Percentiles rank a stretch among this genome's conserved stretches.
Conservation (phyloP, 1,140 invertebrate species). For the Anthonomus grandis region DNA sequence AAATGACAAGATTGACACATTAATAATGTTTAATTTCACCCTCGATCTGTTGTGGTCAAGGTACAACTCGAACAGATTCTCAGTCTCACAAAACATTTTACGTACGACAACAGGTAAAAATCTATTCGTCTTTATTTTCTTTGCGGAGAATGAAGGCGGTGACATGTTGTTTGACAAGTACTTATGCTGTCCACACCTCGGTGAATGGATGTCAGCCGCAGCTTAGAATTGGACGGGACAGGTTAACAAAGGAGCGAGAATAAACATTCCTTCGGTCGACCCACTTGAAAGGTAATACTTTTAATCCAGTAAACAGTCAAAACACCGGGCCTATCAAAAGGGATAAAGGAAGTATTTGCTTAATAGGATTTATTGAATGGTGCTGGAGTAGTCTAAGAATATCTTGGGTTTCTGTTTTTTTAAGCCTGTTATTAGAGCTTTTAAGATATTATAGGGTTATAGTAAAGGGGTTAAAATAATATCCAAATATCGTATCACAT, state of each 20-base stretch:
- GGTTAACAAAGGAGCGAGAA: conserved; percentile 24
- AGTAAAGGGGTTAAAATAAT: no score
- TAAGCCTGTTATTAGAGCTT: no score
- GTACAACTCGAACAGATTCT: background rate
- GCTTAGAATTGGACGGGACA: conserved; percentile 31
- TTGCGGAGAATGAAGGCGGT: background rate
- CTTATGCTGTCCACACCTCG: conserved; percentile 35
- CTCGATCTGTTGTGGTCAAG: conserved; percentile 16
- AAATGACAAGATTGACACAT: no score
- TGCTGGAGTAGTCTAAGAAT: no score
- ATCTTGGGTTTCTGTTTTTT: no score
- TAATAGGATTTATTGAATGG: conserved; percentile 21
- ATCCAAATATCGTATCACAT: no score
- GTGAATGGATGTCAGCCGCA: conserved; percentile 33
- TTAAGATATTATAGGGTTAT: no score
- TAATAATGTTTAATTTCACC: conserved; percentile 16
- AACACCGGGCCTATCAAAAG: conserved; percentile 26
- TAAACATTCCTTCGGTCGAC: conserved; percentile 24
- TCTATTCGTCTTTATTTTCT: conserved; percentile 12
- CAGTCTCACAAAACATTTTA: conserved; percentile 10
- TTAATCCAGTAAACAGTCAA: conserved; percentile 31
- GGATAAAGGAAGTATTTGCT: conserved; percentile 19
- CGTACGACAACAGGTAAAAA: conserved; percentile 17
- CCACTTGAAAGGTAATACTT: conserved; percentile 32
- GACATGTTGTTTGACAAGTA: conserved; percentile 37